phyloP scores from a whole-genome alignment of 2,113 vertebrate species.

The Dicrurus megarhynchus region DNA sequence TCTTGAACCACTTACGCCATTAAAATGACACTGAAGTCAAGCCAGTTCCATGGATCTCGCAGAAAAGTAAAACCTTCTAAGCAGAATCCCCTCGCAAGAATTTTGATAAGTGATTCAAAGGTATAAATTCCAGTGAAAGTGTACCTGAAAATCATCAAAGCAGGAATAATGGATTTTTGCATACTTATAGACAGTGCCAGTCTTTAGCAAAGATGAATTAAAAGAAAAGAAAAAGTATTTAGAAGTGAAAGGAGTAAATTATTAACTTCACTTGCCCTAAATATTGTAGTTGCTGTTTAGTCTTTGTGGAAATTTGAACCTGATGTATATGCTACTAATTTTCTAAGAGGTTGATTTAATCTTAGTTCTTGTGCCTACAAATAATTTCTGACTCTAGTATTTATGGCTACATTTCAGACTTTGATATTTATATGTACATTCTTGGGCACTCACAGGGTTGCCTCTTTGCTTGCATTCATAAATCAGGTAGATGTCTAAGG shows the following conservation, averaged over 20 bases:
- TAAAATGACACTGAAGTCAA: conserved; percentile 95
- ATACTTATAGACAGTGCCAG: not conserved
- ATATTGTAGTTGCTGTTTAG: not conserved
- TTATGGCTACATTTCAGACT: not conserved
- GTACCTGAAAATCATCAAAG: conserved; percentile 80
- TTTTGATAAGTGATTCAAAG: conserved; percentile 94
- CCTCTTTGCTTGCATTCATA: not conserved
- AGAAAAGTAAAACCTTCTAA: conserved; percentile 95
- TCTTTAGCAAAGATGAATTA: not conserved
- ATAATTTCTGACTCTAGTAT: not conserved
- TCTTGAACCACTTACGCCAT: conserved; percentile 91
- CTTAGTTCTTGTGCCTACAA: conserved; percentile 24
- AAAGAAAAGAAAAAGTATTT: conserved; percentile 32
- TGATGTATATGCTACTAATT: not conserved
- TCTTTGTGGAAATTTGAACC: not conserved
- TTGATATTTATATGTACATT: not conserved
- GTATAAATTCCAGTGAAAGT: conserved; percentile 97
- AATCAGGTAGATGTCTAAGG: not conserved
- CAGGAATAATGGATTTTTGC: not conserved
- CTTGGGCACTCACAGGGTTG: not conserved
- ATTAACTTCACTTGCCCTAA: not conserved
- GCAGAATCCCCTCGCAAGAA: conserved; percentile 94
- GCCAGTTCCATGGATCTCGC: conserved; percentile 98
- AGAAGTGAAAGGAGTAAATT: conserved; percentile 5
- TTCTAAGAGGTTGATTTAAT: not conserved